Base-by-base conservation (phyloP, 2,113 vertebrate genomes). In the Entelurus aequoreus region DNA sequence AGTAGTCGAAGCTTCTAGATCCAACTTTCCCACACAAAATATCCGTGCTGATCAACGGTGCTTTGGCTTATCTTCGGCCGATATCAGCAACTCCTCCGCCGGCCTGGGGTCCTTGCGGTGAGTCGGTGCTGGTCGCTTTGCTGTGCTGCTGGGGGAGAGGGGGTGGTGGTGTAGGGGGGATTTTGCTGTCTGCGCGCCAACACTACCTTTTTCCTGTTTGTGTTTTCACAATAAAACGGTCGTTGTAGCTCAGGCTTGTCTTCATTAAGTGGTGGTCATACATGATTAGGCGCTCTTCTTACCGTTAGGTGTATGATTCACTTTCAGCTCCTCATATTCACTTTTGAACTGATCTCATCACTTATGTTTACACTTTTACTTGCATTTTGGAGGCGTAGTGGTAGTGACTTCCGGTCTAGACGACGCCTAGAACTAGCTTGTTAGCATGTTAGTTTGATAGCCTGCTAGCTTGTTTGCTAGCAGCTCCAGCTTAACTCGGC, bases 91-190 rank as follows among this genome's bases (percentile, higher is more conserved):
- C 64, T 62, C 42, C 58, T 65, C 60, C 38, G 69, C 54, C 60
- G 72, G 70, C 55, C 77, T 68, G 61, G 38, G 48, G 65, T 19
- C 67, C 62, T 68, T 62, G 64, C 69, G 80, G 78, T 82, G 71
- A 84, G 78, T 80, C n/a, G 36, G 7, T 13, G n/a, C 5, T 13
- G 19, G 1, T 13, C n/a, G 1, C 16, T 60, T 48, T 37, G 14
- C 5, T 4, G 21, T 0, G 21, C 12, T 84, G 84, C 78, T 87
- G 82, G 83, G 62, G 50, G 83, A 82, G 88, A 81, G 88, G 88
- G 88, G 90, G 88, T 67, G 88, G 87, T 72, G 78, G 72, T 75
- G 82, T 80, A 80, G 86, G 79, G 84, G 88, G 57, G 61, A 62
- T 48, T 48, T 53, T 59, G 40, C 50, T 57, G 59, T 12, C 44